Conservation (phyloP, 2,888 invertebrate species). For the Bimastos eiseni region DNA sequence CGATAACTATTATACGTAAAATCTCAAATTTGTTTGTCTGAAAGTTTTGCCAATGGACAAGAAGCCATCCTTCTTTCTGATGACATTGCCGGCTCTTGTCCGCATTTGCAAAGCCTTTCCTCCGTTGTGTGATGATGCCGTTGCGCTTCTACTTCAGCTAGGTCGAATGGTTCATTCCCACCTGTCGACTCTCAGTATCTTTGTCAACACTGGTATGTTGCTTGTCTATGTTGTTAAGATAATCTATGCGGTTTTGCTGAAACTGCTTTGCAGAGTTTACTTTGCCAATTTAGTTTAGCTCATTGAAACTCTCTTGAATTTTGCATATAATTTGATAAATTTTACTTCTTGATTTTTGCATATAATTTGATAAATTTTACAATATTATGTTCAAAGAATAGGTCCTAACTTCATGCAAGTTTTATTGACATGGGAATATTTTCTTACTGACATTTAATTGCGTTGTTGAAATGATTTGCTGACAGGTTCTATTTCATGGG, state of each 20-base stretch:
- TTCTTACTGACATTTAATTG: not conserved
- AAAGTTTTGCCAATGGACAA: constrained; percentile 78
- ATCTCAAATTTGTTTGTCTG: constrained; percentile 44
- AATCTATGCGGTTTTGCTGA: not conserved
- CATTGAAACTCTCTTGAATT: not conserved
- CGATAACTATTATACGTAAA: not conserved
- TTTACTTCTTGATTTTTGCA: too few relatives aligned
- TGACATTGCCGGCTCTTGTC: constrained; percentile 81
- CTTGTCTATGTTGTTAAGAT: not conserved
- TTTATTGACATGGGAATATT: too few relatives aligned
- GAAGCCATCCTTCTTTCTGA: constrained; percentile 79
- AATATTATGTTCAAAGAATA: too few relatives aligned
- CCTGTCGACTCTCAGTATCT: constrained; percentile 42
- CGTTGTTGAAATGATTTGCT: not conserved
- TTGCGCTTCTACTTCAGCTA: constrained; percentile 80
- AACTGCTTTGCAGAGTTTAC: not conserved
- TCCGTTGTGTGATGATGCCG: constrained; percentile 84
- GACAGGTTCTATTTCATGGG: not conserved
- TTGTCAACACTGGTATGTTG: not conserved
- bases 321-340: not conserved
- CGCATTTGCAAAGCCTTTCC: constrained; percentile 89
- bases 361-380: too few relatives aligned
- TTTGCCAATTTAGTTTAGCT: not conserved
- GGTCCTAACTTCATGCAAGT: too few relatives aligned
- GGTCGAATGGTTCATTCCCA: constrained; percentile 66